phyloP scores from a whole-genome alignment of 2,888 invertebrate genomes.

The Papilio protenor region DNA sequence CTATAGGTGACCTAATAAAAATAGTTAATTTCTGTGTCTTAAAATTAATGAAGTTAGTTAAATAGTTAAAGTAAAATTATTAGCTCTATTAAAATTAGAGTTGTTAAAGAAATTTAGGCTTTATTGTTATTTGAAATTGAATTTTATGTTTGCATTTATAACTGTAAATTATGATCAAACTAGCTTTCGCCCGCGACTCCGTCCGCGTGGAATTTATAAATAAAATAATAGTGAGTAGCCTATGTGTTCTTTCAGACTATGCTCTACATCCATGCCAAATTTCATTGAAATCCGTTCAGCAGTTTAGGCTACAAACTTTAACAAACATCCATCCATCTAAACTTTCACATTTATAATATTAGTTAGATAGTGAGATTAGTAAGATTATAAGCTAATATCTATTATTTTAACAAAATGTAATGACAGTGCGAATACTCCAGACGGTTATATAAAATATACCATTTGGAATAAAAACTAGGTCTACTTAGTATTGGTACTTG shows the following conservation, averaged over 20 bases:
- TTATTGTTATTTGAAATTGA: neutral
- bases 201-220: too few species aligned
- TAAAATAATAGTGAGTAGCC: too few species aligned
- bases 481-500: neutral
- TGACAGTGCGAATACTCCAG: neutral
- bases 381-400: neutral
- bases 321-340: too few species aligned
- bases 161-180: neutral
- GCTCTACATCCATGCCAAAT: too few species aligned
- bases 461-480: neutral
- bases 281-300: too few species aligned
- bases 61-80: neutral
- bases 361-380: too few species aligned
- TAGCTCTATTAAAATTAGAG: neutral
- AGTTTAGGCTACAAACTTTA: too few species aligned
- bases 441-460: neutral
- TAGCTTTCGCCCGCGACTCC: too few species aligned
- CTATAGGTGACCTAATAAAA: constrained; percentile 15
- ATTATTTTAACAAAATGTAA: neutral
- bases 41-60: neutral
- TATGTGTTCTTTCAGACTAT: too few species aligned
- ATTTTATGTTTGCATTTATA: neutral
- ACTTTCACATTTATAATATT: too few species aligned
- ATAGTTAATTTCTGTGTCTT: neutral
- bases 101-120: neutral